phyloP scores from a whole-genome alignment of 2,888 invertebrate species.

The Cataglyphis altisquamis region DNA sequence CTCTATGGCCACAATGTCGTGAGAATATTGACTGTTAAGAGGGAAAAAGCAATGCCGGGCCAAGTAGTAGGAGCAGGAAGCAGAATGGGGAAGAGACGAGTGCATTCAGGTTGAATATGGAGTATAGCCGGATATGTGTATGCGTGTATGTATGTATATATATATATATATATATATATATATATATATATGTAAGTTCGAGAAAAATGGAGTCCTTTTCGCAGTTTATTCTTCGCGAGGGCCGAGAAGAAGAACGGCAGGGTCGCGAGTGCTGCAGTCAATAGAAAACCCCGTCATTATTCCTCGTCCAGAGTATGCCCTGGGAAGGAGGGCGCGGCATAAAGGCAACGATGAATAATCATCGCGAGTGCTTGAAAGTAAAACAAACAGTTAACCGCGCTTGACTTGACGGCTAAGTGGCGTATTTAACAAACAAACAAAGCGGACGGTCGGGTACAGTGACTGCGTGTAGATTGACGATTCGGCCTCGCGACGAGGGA shows the following conservation, averaged over 20 bases:
- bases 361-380: conserved; percentile 81
- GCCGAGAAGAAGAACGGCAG: conserved; percentile 54
- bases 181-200: not conserved
- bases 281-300: conserved; percentile 78
- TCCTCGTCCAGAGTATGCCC: conserved; percentile 67
- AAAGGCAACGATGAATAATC: conserved; percentile 84
- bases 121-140: conserved; percentile 73
- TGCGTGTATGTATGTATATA: not conserved
- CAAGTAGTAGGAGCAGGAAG: not conserved
- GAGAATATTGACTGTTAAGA: conserved; percentile 45
- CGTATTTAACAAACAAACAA: conserved; percentile 81
- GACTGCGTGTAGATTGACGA: conserved; percentile 45
- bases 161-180: not conserved
- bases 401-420: conserved; percentile 83
- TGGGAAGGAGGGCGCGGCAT: conserved; percentile 69
- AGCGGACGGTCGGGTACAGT: conserved; percentile 65
- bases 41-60: conserved; percentile 22
- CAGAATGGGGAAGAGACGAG: conserved; percentile 46
- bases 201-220: conserved; percentile 78
- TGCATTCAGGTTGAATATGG: conserved; percentile 73
- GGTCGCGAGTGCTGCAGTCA: conserved; percentile 75
- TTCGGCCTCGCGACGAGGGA: conserved; percentile 22
- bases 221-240: conserved; percentile 80
- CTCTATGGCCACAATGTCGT: conserved; percentile 62
- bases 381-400: conserved; percentile 83